Percentiles rank a stretch among this genome's conserved stretches.
phyloP scores from a whole-genome alignment of 1,140 invertebrate genomes.

The Drosophila jambulina region DNA sequence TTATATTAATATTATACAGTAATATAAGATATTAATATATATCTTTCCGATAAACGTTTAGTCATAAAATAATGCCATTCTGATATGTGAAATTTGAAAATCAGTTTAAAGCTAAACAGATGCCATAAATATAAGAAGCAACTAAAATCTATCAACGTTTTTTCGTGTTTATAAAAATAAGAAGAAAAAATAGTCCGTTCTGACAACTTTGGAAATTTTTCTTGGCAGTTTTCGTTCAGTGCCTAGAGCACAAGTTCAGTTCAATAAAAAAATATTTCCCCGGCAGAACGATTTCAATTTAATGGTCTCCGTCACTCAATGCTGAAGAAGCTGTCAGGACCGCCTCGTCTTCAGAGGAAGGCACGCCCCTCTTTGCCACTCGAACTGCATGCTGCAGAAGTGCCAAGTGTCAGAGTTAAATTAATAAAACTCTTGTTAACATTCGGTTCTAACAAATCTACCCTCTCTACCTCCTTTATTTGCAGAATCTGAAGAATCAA shows the following conservation, averaged over 20 bases:
- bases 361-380: not conserved
- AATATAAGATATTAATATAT: no score
- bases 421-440: slow-evolving; percentile 45
- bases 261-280: slow-evolving; percentile 56
- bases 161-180: not conserved
- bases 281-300: slow-evolving; percentile 59
- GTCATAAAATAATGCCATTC: no score
- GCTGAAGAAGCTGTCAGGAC: slow-evolving; percentile 41
- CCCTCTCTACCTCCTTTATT: slow-evolving; percentile 83
- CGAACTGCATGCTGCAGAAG: slow-evolving; percentile 21
- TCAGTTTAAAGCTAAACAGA: not conserved
- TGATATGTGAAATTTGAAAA: not conserved
- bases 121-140: no score
- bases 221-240: not conserved
- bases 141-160: no score
- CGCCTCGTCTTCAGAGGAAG: not conserved
- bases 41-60: not conserved
- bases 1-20: no score
- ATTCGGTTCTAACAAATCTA: slow-evolving; percentile 44
- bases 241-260: slow-evolving; percentile 23
- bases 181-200: not conserved
- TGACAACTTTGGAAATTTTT: not conserved
- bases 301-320: slow-evolving; percentile 50
- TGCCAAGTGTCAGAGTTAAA: slow-evolving; percentile 33
- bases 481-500: slow-evolving; percentile 97